Percentiles rank a stretch among this genome's conserved stretches.
phyloP scores from a whole-genome alignment of 2,797 vertebrate species.

The Champsocephalus esox region DNA sequence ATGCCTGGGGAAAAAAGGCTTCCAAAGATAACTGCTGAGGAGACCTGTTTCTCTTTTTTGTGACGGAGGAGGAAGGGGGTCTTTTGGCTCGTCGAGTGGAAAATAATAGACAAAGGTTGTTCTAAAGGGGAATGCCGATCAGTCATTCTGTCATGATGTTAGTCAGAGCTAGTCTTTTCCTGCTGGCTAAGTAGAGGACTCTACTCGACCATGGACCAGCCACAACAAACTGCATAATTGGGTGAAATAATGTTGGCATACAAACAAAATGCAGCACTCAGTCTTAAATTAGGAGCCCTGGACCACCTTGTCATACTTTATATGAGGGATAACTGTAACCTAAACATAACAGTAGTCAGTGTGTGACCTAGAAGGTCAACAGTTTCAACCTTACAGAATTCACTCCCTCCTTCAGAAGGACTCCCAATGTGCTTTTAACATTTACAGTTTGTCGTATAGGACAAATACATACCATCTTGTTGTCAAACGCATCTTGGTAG shows the following conservation, averaged over 20 bases:
- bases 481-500: slow-evolving; percentile 87
- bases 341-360: slow-evolving; percentile 24
- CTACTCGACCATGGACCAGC: slow-evolving; percentile 42
- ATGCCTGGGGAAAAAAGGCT: slow-evolving; percentile 77
- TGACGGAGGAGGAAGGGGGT: slow-evolving; percentile 65
- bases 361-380: slow-evolving; percentile 11
- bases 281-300: slow-evolving; percentile 33
- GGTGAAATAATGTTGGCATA: slow-evolving; percentile 66
- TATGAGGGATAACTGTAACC: slow-evolving; percentile 47
- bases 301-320: slow-evolving; percentile 54
- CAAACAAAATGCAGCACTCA: slow-evolving; percentile 41
- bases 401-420: background rate
- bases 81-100: slow-evolving; percentile 76
- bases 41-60: slow-evolving; percentile 71
- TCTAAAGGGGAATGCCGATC: slow-evolving; percentile 77
- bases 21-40: slow-evolving; percentile 85
- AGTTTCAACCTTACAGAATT: background rate
- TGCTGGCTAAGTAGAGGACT: slow-evolving; percentile 70
- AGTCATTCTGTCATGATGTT: slow-evolving; percentile 80
- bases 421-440: background rate
- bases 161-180: slow-evolving; percentile 70
- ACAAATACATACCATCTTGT: slow-evolving; percentile 83
- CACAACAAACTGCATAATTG: slow-evolving; percentile 72
- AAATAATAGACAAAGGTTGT: slow-evolving; percentile 85
- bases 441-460: background rate